Evolutionary conservation across 2,113 vertebrate species (phyloP).

Genomic region (Heterocephalus glaber): DNA sequence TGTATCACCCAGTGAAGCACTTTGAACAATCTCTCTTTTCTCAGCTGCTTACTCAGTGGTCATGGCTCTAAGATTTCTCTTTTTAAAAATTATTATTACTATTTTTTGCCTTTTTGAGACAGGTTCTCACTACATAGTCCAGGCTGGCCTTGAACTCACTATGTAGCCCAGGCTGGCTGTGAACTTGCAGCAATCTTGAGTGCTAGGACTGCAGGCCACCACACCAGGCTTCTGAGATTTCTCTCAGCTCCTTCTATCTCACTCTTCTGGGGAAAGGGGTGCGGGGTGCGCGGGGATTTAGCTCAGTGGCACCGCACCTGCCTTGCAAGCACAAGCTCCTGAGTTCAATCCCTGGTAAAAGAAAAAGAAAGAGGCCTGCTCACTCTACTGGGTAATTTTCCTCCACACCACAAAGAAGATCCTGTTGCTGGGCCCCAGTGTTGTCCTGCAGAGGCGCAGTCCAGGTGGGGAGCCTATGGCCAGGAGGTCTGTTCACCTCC

Average conservation of each 20-base stretch:
- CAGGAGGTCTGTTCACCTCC: not conserved
- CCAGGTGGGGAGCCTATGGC: not conserved
- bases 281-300: too few relatives aligned
- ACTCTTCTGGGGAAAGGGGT: too few relatives aligned
- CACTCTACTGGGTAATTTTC: not conserved
- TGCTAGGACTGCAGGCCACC: not conserved
- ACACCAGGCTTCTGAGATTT: not conserved
- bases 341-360: too few relatives aligned
- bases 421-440: not conserved
- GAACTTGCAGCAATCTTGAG: not conserved
- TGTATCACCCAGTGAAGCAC: not conserved
- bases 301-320: too few relatives aligned
- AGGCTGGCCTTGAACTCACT: not conserved
- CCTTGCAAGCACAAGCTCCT: too few relatives aligned
- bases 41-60: not conserved
- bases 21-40: not conserved
- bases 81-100: not conserved
- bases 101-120: not conserved
- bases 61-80: not conserved
- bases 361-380: too few relatives aligned
- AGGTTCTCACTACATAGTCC: not conserved
- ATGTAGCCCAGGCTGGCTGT: not conserved
- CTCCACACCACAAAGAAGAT: not conserved
- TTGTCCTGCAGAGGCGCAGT: too few relatives aligned
- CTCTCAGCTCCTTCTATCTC: not conserved